phyloP scores from a whole-genome alignment of 2,113 vertebrate species.

The Sorex fumeus region DNA sequence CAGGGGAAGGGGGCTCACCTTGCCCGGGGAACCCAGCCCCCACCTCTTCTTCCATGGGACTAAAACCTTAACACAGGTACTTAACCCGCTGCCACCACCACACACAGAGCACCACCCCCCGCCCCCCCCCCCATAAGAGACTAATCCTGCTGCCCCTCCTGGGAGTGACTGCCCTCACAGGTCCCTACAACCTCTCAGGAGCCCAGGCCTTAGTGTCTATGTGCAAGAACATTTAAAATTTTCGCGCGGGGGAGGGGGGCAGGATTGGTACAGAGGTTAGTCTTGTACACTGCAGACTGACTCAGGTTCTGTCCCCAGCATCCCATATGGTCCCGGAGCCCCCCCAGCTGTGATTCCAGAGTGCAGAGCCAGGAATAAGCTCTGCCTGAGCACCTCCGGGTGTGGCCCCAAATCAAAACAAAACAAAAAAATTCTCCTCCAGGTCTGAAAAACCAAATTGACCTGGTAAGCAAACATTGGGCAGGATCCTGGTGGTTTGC shows the following conservation, averaged over 20 bases:
- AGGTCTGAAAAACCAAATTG: no score
- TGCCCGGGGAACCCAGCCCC: neutral
- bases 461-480: no score
- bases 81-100: neutral
- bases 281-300: neutral
- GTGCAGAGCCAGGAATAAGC: neutral
- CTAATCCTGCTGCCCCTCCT: constrained; percentile 75
- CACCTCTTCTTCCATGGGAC: neutral
- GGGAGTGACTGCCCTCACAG: constrained; percentile 80
- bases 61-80: constrained; percentile 73
- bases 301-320: no score
- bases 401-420: no score
- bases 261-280: constrained; percentile 38
- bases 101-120: neutral
- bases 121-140: constrained; percentile 63
- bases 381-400: no score
- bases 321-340: no score
- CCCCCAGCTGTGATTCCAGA: neutral
- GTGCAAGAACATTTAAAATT: constrained; percentile 78
- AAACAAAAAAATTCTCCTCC: no score
- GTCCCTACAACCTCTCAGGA: constrained; percentile 81
- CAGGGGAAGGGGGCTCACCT: neutral
- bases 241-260: constrained; percentile 36
- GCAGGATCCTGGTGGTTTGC: no score
- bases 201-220: constrained; percentile 62